phyloP scores from a whole-genome alignment of 2,797 vertebrate genomes.

The Odontamblyopus lacepedii region DNA sequence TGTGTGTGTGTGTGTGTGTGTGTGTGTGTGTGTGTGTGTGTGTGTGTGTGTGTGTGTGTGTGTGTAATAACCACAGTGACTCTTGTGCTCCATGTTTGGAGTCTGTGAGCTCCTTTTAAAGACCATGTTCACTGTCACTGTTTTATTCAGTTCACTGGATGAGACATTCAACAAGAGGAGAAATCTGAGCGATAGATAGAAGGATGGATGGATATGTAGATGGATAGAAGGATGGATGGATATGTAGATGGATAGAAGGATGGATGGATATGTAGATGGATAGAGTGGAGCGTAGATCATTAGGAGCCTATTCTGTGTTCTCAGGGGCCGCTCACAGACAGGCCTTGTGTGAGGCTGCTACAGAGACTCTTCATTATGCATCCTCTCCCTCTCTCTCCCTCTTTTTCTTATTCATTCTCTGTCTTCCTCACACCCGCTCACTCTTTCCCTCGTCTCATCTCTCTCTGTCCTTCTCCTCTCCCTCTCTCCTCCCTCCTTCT shows the following conservation, averaged over 20 bases:
- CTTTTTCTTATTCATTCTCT: no score
- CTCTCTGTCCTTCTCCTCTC: constrained; percentile 2
- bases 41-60: no score
- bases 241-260: not conserved
- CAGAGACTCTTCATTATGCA: constrained; percentile 51
- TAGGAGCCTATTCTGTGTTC: constrained; percentile 54
- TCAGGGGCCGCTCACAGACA: constrained; percentile 59
- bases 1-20: no score
- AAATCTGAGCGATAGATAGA: not conserved
- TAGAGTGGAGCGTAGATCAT: constrained; percentile 52
- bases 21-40: no score
- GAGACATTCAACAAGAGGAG: not conserved
- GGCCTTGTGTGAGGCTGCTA: constrained; percentile 62
- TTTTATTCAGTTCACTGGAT: not conserved
- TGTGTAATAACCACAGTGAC: no score
- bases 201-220: not conserved
- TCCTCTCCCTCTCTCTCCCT: constrained; percentile 19
- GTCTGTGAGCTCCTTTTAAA: not conserved
- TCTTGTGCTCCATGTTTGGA: no score
- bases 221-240: no score
- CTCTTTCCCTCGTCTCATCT: no score
- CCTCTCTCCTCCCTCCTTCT: constrained; percentile 41
- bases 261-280: not conserved
- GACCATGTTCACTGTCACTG: not conserved
- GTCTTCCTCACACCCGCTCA: no score